phyloP scores from a whole-genome alignment of 2,888 invertebrate genomes.

The Ophion slaviceki region DNA sequence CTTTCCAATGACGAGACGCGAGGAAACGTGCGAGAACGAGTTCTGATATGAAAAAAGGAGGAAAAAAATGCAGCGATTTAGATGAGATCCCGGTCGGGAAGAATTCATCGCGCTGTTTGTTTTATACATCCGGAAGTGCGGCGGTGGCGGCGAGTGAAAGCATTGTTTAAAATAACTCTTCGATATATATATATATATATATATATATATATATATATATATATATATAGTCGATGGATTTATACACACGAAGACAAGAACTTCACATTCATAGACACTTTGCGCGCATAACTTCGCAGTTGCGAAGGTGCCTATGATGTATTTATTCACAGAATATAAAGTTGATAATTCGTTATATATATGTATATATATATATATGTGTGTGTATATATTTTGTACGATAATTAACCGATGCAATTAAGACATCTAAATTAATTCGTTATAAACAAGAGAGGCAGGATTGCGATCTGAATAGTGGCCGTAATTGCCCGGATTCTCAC shows the following conservation, averaged over 20 bases:
- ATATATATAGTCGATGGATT: not conserved
- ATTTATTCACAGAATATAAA: conserved; percentile 22
- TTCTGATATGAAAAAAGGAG: not conserved
- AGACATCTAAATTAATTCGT: conserved; percentile 83
- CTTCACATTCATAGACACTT: conserved; percentile 14
- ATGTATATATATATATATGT: conserved; percentile 12
- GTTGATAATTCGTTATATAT: conserved; percentile 40
- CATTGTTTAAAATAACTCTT: conserved; percentile 15
- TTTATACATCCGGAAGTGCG: conserved; percentile 59
- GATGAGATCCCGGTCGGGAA: not conserved
- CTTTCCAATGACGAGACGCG: not conserved
- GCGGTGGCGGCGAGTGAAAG: conserved; percentile 59
- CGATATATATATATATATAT: not conserved
- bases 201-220: not conserved
- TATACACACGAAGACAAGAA: conserved; percentile 21
- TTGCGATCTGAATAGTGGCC: conserved; percentile 75
- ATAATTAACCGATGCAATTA: conserved; percentile 83
- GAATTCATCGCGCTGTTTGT: conserved; percentile 44
- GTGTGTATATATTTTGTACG: conserved; percentile 64
- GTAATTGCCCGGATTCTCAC: conserved; percentile 83
- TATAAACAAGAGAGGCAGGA: conserved; percentile 74
- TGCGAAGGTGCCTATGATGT: not conserved
- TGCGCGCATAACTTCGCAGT: not conserved
- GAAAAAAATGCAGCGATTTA: not conserved
- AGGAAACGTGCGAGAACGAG: not conserved